Conservation (phyloP, 2,888 invertebrate genomes). For the Amphipoea oculea region DNA sequence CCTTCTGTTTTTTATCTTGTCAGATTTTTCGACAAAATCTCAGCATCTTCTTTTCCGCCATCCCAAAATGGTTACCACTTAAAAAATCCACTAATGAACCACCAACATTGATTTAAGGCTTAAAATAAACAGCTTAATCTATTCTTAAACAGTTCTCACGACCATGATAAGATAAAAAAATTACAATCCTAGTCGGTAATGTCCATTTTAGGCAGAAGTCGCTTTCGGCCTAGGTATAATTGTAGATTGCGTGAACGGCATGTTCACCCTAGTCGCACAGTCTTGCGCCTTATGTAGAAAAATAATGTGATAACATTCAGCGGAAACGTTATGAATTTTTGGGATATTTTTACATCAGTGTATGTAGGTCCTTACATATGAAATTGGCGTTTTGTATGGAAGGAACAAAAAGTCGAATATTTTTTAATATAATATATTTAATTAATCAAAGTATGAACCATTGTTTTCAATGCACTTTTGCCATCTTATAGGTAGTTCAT, state of each 20-base stretch:
- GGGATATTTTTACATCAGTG: constrained; percentile 20
- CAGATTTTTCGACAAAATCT: neutral
- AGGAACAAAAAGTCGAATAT: too few relatives aligned
- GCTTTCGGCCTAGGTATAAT: constrained; percentile 67
- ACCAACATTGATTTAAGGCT: constrained; percentile 42
- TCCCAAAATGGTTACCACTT: neutral
- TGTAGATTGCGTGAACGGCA: constrained; percentile 60
- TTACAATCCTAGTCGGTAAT: constrained; percentile 63
- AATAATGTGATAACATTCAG: constrained; percentile 26
- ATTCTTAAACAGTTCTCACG: constrained; percentile 72
- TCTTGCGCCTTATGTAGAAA: constrained; percentile 35
- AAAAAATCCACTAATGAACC: constrained; percentile 17
- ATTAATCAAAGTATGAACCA: too few relatives aligned
- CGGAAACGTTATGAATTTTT: constrained; percentile 49
- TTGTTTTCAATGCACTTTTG: too few relatives aligned
- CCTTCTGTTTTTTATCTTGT: neutral
- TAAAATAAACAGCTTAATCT: constrained; percentile 44
- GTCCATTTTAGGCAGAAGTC: constrained; percentile 79
- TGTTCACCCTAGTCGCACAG: constrained; percentile 42
- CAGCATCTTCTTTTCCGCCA: neutral
- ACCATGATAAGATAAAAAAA: constrained; percentile 61
- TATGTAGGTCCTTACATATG: too few relatives aligned
- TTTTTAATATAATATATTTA: too few relatives aligned
- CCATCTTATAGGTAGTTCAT: too few relatives aligned
- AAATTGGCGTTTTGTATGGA: too few relatives aligned